A percentile compares a stretch with the other conserved stretches of the same genome.
Conservation (phyloP, 2,797 vertebrate species). For the Rhadinocentrus ornatus region DNA sequence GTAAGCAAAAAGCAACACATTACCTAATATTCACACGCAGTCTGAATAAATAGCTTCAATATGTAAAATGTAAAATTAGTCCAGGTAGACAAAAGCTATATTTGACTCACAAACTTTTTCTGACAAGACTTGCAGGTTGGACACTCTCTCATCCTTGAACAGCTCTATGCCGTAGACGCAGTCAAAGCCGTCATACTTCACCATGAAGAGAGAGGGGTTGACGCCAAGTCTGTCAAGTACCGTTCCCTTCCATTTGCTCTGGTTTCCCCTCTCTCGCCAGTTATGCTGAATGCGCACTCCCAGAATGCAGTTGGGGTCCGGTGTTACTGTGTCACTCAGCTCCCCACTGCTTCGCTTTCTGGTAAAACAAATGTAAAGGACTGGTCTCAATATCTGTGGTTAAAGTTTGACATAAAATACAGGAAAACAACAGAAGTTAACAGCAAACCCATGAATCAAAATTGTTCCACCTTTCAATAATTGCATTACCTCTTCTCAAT, state of each 20-base stretch:
- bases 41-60: background rate
- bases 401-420: background rate
- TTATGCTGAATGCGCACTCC: slow-evolving; percentile 87
- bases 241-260: slow-evolving; percentile 88
- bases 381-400: background rate
- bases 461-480: background rate
- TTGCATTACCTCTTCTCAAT: background rate
- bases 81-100: background rate
- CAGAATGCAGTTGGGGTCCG: slow-evolving; percentile 83
- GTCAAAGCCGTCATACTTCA: slow-evolving; percentile 88
- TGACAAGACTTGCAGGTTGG: slow-evolving; percentile 83
- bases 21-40: background rate
- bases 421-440: background rate
- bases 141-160: slow-evolving; percentile 86
- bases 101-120: slow-evolving; percentile 85
- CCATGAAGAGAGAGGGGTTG: slow-evolving; percentile 86
- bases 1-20: background rate
- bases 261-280: slow-evolving; percentile 86
- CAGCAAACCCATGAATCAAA: background rate
- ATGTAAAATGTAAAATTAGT: background rate
- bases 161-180: slow-evolving; percentile 88
- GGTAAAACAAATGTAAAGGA: slow-evolving; percentile 16
- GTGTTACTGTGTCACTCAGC: slow-evolving; percentile 81
- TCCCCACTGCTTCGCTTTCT: slow-evolving; percentile 88
- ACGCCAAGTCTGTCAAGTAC: slow-evolving; percentile 85